Conservation (phyloP, 2,888 invertebrate species). For the Diarsia dahlii region DNA sequence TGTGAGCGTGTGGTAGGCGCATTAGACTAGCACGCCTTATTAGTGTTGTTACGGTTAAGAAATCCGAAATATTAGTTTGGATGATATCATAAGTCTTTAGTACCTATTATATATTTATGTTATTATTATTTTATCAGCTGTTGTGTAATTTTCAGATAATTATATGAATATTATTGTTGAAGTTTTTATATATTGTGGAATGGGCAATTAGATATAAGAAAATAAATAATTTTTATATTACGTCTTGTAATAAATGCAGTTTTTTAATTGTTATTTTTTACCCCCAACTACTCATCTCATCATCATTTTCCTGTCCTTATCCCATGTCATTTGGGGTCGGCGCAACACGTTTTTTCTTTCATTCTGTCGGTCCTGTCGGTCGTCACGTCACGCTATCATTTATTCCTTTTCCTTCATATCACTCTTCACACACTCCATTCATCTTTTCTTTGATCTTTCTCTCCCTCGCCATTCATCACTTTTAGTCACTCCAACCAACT, state of each 20-base stretch:
- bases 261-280: slow-evolving; percentile 57
- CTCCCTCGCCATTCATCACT: too few relatives aligned
- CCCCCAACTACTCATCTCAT: background rate
- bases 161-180: slow-evolving; percentile 70
- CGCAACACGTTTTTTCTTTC: too few relatives aligned
- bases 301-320: too few relatives aligned
- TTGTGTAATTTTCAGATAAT: slow-evolving; percentile 60
- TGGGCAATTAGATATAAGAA: slow-evolving; percentile 76
- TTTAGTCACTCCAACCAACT: too few relatives aligned
- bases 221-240: slow-evolving; percentile 72
- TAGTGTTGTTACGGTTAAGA: slow-evolving; percentile 18
- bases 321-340: too few relatives aligned
- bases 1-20: too few relatives aligned
- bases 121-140: slow-evolving; percentile 34
- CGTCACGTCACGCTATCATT: too few relatives aligned
- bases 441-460: too few relatives aligned
- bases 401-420: too few relatives aligned
- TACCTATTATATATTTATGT: too few relatives aligned
- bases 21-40: slow-evolving; percentile 5
- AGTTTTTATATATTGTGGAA: slow-evolving; percentile 74
- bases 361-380: too few relatives aligned
- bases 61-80: background rate
- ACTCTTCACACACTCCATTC: too few relatives aligned
- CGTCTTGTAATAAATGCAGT: slow-evolving; percentile 67
- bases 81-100: slow-evolving; percentile 16